Evolutionary conservation across 2,113 vertebrate species (phyloP), one percentile per base, ranked within the genome.

Genomic region (Rhodinocichla rosea): DNA sequence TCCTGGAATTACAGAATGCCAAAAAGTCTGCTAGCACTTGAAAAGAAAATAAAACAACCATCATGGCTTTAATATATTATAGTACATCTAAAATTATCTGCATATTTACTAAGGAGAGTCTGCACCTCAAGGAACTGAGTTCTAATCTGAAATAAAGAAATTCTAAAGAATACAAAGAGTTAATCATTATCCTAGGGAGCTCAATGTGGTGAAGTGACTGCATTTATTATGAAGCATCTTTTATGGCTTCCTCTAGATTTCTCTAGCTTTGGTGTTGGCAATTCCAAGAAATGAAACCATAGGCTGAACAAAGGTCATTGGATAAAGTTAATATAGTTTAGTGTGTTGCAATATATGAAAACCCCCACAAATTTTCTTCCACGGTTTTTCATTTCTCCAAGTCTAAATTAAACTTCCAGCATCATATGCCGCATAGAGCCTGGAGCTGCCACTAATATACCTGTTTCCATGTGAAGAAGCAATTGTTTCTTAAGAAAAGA

Each of bases 361-460:
- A 93, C 69, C 26, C 3, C 49, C 44, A 45, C 80, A 88, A 75
- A 91, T 94, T 89, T 90, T 78, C 92, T 90, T 74, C 57, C n/a
- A 24, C 39, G 1, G 73, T 88, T 92, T 95, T 94, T 97, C 93
- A 96, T 97, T 87, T 96, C 93, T 81, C 49, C 49, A 60, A 90
- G 79, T 89, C 83, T 68, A 93, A 97, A 93, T 96, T 93, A 86
- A 96, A 96, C 85, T 89, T 81, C 85, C 75, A 90, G 55, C 76
- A 64, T 78, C 28, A 15, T 35, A 60, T 0, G 3, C 90, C 60
- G 80, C 73, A 49, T 18, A 92, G 68, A 89, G 92, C 90, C 96
- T 63, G 76, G 30, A 92, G 94, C 90, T 93, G 65, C 64, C 69
- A 78, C 83, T 94, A 90, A 94, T 87, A 92, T 44, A 92, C 80